phyloP scores from a whole-genome alignment of 1,140 invertebrate genomes.

The Atta cephalotes region DNA sequence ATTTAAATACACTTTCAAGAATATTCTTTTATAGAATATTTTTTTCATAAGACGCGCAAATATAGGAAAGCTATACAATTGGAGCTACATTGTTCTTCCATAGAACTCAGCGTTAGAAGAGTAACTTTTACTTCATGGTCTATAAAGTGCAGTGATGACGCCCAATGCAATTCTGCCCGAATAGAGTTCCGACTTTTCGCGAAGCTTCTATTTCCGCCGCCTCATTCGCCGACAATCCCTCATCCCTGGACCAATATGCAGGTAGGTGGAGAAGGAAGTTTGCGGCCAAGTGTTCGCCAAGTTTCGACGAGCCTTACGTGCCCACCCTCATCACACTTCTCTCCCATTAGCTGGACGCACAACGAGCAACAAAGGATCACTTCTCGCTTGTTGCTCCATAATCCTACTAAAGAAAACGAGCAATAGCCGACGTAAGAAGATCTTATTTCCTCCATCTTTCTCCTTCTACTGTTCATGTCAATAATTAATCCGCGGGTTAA shows the following conservation, averaged over 20 bases:
- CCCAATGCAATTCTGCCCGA: slow-evolving; percentile 15
- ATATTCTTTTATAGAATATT: not conserved
- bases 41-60: not conserved
- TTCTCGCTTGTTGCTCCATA: slow-evolving; percentile 78
- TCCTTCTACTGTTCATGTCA: slow-evolving; percentile 43
- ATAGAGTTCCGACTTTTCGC: slow-evolving; percentile 37
- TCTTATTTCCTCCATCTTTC: slow-evolving; percentile 10
- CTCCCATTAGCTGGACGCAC: slow-evolving; percentile 21
- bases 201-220: slow-evolving; percentile 42
- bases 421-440: slow-evolving; percentile 66
- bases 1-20: not conserved
- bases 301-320: slow-evolving; percentile 78
- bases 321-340: slow-evolving; percentile 7
- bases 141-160: slow-evolving; percentile 37
- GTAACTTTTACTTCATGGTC: not conserved
- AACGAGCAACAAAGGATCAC: slow-evolving; percentile 79
- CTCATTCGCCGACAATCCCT: slow-evolving; percentile 54
- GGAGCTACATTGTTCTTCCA: not conserved
- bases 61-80: not conserved
- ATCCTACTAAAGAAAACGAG: slow-evolving; percentile 71
- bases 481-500: slow-evolving; percentile 72
- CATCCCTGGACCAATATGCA: slow-evolving; percentile 71
- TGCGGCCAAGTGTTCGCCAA: slow-evolving; percentile 80
- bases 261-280: slow-evolving; percentile 75
- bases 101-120: not conserved